Percentiles rank a stretch among this genome's conserved stretches.
These are phyloP conservation scores for Drosophila orena DNA, from an alignment of 1,140 invertebrate genomes.

Conservation along the genomic window DNA sequence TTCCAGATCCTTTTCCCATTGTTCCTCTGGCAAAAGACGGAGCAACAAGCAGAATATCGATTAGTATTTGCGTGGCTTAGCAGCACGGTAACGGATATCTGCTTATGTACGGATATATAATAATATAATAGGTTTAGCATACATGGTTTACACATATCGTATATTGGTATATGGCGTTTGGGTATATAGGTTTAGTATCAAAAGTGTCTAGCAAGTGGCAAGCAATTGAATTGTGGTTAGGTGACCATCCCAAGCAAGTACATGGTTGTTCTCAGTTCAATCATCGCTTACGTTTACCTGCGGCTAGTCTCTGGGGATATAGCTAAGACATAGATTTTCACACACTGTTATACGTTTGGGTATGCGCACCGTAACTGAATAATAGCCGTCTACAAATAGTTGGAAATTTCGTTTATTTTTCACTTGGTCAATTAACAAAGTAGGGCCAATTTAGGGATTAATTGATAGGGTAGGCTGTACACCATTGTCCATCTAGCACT, in stretches of 20 bases:
- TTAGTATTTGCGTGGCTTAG: conserved; percentile 73
- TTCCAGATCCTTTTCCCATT: conserved; percentile 97
- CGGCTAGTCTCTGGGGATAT: conserved; percentile 58
- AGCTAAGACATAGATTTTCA: conserved; percentile 79
- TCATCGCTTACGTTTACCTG: conserved; percentile 54
- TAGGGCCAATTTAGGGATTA: conserved; percentile 13
- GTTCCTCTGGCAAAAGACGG: conserved; percentile 88
- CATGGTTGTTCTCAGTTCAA: conserved; percentile 53
- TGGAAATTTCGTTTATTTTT: conserved; percentile 55
- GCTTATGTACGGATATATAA: conserved; percentile 23
- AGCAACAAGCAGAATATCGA: conserved; percentile 32
- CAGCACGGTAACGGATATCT: conserved; percentile 22
- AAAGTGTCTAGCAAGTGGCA: conserved; percentile 58
- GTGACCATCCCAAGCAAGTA: conserved; percentile 68
- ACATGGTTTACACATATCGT: conserved; percentile 56
- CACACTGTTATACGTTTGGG: conserved; percentile 81
- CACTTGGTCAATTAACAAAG: conserved; percentile 34
- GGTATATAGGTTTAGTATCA: conserved; percentile 36
- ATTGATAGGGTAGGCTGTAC: conserved; percentile 5
- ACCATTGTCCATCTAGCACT: conserved; percentile 23
- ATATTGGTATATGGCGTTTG: background rate
- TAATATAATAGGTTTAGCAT: conserved; percentile 47
- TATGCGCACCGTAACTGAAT: conserved; percentile 79
- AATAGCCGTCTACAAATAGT: conserved; percentile 76
- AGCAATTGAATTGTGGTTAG: conserved; percentile 54